Conservation (phyloP, 2,797 vertebrate species). For the Poeciliopsis presidionis region DNA sequence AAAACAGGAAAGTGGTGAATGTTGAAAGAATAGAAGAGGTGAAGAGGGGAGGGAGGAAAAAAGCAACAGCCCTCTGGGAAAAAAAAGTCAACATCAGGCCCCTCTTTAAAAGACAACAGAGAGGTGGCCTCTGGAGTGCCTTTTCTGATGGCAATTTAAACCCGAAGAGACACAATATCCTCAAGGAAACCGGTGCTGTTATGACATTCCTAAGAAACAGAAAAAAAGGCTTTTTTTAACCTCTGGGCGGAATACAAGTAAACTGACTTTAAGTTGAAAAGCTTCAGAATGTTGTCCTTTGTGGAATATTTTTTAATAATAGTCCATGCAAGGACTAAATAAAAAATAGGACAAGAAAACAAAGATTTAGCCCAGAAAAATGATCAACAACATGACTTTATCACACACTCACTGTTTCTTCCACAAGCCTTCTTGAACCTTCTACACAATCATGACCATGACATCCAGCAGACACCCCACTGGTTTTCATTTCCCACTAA, state of each 20-base stretch:
- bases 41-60: neutral
- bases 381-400: slow-evolving; percentile 47
- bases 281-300: slow-evolving; percentile 44
- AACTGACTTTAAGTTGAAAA: slow-evolving; percentile 42
- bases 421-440: neutral
- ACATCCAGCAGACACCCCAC: slow-evolving; percentile 17
- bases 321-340: slow-evolving; percentile 31
- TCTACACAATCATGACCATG: neutral
- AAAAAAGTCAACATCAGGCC: slow-evolving; percentile 85
- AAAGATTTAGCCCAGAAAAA: slow-evolving; percentile 28
- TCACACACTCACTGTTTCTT: slow-evolving; percentile 10
- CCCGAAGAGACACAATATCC: slow-evolving; percentile 90
- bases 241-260: slow-evolving; percentile 70
- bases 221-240: slow-evolving; percentile 74
- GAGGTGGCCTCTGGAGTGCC: slow-evolving; percentile 84
- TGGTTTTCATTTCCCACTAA: slow-evolving; percentile 22
- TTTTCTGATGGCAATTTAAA: slow-evolving; percentile 85
- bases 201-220: slow-evolving; percentile 88
- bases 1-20: slow-evolving; percentile 67
- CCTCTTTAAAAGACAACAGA: slow-evolving; percentile 86
- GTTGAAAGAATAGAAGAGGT: slow-evolving; percentile 45
- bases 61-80: slow-evolving; percentile 72
- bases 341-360: slow-evolving; percentile 41
- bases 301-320: slow-evolving; percentile 25
- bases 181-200: slow-evolving; percentile 86